Evolutionary conservation across 2,888 invertebrate genomes (phyloP).

Genomic region (Ornithoptera alexandrae): DNA sequence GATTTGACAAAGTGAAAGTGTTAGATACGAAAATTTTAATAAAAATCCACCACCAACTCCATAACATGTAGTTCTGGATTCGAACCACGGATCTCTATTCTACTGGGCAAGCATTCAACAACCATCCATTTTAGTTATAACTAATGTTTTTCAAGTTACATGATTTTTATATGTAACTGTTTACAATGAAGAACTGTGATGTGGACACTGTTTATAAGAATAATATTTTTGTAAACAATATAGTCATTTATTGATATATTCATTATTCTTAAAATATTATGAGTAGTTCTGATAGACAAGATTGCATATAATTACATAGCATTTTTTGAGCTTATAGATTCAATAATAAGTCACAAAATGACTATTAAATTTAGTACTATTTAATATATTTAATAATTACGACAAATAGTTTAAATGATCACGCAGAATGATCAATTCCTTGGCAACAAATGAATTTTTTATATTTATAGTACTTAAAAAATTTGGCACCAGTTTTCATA

Average conservation of each 20-base stretch:
- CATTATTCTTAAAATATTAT: not conserved
- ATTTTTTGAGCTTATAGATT: conserved; percentile 2
- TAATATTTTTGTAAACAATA: not conserved
- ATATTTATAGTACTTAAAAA: conserved; percentile 54
- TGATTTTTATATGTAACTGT: not conserved
- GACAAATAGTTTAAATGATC: not conserved
- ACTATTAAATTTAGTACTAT: not conserved
- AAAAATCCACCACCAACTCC: too few relatives aligned
- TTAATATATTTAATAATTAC: not conserved
- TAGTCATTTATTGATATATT: not conserved
- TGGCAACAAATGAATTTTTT: conserved; percentile 35
- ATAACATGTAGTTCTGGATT: too few relatives aligned
- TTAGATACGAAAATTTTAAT: too few relatives aligned
- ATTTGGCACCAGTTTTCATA: conserved; percentile 65
- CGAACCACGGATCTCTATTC: too few relatives aligned
- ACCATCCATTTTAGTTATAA: too few relatives aligned
- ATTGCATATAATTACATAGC: conserved; percentile 9
- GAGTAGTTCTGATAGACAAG: not conserved
- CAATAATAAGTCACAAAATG: not conserved
- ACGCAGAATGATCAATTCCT: conserved; percentile 47
- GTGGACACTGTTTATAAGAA: conserved; percentile 4
- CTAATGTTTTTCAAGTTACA: not conserved
- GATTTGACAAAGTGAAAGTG: too few relatives aligned
- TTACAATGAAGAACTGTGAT: not conserved
- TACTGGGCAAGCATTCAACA: too few relatives aligned